Evolutionary conservation across 2,888 invertebrate genomes (phyloP), one percentile per base, ranked within the genome.

Genomic region (Euzophera pinguis): DNA sequence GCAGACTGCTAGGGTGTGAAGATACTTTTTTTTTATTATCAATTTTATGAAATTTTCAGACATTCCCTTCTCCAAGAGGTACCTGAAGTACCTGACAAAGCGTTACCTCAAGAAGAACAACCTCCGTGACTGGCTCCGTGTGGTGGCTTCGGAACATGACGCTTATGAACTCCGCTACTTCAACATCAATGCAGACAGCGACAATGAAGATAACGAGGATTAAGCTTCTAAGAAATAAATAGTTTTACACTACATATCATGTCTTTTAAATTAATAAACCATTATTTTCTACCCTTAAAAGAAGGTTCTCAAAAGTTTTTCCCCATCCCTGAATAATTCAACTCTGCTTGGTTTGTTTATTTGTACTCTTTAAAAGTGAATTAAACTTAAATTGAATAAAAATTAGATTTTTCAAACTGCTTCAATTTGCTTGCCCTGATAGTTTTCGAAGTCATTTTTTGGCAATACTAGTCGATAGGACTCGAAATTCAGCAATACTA

Each of bases 101-200:
- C 98, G 99, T 85, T 99, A 99, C 91, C 93, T 99, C 89, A 99
- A 99, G 93, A 99, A 99, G 93, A 98, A 99, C 92, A 98, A 98
- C 81, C 93, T 99, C 60, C 94, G 99, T 73, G 99, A 99, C 90
- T 99, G 99, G 98, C 94, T 99, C 72, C 93, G 99, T 76, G 99
- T 99, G 58, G 99, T 99, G n/a, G 98, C 99, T 10, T 95, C 96
- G 61, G 94, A 95, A 56, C 98, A 98, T 81, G 99, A 99, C 73
- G 95, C 97, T 0, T 99, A 99, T 66, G 99, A 99, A 91, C 94
- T 99, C 53, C 94, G 99, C 65, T 99, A 99, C 95, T 99, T 99
- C 99, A 99, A 99, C 94, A 96, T 96, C 85, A 94, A 94, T 67
- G 94, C 92, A 58, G 90, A 91, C 78, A 92, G 92, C 67, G 93